Percentiles rank a stretch among this genome's conserved stretches.
Evolutionary conservation across 2,888 invertebrate genomes (phyloP).

Genomic region (Tortrix viridana): DNA sequence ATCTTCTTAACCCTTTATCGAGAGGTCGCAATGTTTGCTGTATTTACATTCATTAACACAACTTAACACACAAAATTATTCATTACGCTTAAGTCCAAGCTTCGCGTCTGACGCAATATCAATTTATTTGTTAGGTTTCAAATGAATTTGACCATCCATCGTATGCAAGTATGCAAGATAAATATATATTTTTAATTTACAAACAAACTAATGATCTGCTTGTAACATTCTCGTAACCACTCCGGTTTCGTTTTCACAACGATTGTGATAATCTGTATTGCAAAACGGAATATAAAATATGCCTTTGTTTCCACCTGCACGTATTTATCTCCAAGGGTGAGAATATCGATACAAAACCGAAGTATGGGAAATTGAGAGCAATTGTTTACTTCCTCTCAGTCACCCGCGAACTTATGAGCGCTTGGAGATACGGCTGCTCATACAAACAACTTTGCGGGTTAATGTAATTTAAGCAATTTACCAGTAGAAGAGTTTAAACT

Average conservation of each 20-base stretch:
- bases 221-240: conserved; percentile 5
- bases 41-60: conserved; percentile 37
- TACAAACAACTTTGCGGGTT: no score
- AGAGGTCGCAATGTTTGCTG: conserved; percentile 21
- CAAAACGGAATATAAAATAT: not conserved
- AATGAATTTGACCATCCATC: not conserved
- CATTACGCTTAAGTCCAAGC: conserved; percentile 4
- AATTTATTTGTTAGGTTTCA: not conserved
- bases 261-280: not conserved
- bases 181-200: not conserved
- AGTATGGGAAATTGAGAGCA: conserved; percentile 21
- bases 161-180: no score
- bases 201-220: not conserved
- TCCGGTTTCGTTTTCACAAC: conserved; percentile 6
- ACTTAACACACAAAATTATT: conserved; percentile 28
- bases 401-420: no score
- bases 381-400: conserved; percentile 22
- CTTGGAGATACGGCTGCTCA: no score
- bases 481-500: no score
- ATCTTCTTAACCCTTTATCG: conserved; percentile 22
- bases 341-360: conserved; percentile 23
- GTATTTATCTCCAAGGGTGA: conserved; percentile 13
- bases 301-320: not conserved
- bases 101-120: conserved; percentile 9
- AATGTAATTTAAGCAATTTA: no score